Evolutionary conservation across 2,888 invertebrate species (phyloP), one percentile per base, ranked within the genome.

Genomic region (Thymelicus sylvestris): DNA sequence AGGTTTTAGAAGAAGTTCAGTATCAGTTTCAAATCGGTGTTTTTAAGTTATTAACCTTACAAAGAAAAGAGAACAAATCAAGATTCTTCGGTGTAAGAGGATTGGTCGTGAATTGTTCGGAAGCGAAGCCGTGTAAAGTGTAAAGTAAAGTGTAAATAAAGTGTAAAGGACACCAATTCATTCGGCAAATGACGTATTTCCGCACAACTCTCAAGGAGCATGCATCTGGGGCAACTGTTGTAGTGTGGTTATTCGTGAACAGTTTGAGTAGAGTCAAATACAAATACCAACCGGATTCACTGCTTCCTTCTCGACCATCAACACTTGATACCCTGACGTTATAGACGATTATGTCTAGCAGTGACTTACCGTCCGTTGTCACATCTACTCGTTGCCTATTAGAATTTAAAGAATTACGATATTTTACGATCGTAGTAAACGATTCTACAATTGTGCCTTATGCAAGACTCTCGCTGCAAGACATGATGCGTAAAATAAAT

Each of bases 401-500:
- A 10, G 44, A 8, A 44, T 44, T 12, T 8, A 44, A 44, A 44
- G 8, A 10, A 44, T 52, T 19, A 8, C 19, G 52, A 19, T 5
- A 55, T 31, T 55, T 24, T 10, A 7, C 12, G 10, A 24, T 24
- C 24, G 55, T 24, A 55, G 4, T 55, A 31, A 55, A 12, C 8
- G 24, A 55, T 24, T 55, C 55, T 24, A 55, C 52, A 52, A 6
- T 52, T 19, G 8, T 12, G 52, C 10, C 31, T 66, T 66, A 66
- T 47, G 15, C 38, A 66, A 66, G 31, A 57, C 66, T 66, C 66
- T 59, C 59, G 44, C 44, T 66, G 41, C 59, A 57, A 66, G 44
- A 47, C 66, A 48, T 66, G 66, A 66, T 59, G 66, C 59, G 66
- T 66, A 57, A 59, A 66, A 66, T 66, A 66, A 47, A 66, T 59